Conservation (phyloP, 2,888 invertebrate genomes). For the Lucinisca nassula region DNA sequence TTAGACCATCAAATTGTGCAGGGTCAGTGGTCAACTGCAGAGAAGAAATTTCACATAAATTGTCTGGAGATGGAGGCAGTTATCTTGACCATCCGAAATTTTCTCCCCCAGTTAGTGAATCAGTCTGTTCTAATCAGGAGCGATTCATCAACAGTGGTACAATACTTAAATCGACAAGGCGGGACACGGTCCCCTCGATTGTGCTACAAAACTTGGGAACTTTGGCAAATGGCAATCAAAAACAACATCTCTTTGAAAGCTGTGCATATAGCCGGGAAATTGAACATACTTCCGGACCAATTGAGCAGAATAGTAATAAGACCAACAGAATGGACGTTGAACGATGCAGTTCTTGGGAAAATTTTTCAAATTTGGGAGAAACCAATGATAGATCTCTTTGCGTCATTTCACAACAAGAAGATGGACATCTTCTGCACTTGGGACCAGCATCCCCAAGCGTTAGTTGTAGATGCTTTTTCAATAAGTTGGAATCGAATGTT, state of each 20-base stretch:
- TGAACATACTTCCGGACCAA: constrained; percentile 40
- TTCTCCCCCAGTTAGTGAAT: neutral
- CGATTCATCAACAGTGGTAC: neutral
- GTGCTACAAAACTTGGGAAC: too few relatives aligned
- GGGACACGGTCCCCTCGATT: too few relatives aligned
- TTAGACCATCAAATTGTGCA: neutral
- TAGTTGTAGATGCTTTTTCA: constrained; percentile 38
- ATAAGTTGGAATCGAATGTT: neutral
- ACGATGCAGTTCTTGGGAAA: neutral
- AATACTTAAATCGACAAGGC: neutral
- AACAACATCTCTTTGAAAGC: constrained; percentile 32
- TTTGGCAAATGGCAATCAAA: constrained; percentile 25
- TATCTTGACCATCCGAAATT: too few relatives aligned
- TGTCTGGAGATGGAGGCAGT: too few relatives aligned
- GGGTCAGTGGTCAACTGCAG: constrained; percentile 20
- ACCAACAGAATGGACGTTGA: constrained; percentile 39
- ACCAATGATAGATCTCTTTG: neutral
- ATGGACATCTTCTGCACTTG: constrained; percentile 30
- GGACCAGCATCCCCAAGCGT: constrained; percentile 33
- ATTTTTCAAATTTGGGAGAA: constrained; percentile 33
- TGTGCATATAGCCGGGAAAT: constrained; percentile 41
- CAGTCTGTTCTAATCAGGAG: neutral
- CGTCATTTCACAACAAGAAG: neutral
- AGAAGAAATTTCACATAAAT: constrained; percentile 38
- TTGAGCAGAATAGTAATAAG: constrained; percentile 26